Conservation (phyloP, 2,888 invertebrate genomes). For the Phengaris alcon region DNA sequence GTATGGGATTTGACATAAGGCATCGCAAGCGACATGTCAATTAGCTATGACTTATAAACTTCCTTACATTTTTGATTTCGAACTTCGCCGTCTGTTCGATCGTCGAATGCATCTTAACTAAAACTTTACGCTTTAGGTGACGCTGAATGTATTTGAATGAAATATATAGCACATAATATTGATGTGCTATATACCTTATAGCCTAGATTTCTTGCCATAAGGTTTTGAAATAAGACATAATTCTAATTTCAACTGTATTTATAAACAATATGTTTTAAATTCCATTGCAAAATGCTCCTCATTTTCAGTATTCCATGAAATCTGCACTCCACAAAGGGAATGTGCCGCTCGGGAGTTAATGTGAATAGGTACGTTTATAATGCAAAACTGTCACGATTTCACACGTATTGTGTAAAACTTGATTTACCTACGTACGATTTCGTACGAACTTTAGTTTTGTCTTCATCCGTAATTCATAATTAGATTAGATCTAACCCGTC, state of each 20-base stretch:
- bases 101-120: no score
- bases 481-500: no score
- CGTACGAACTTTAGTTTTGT: no score
- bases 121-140: no score
- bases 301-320: conserved; percentile 4
- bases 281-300: background rate
- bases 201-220: background rate
- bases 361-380: conserved; percentile 24
- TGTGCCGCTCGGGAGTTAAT: background rate
- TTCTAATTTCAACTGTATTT: background rate
- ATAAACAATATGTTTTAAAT: background rate
- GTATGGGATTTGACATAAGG: no score
- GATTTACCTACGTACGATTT: background rate
- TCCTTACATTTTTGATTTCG: no score
- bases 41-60: no score
- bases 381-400: conserved; percentile 17
- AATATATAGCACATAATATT: no score
- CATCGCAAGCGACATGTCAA: no score
- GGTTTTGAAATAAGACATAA: background rate
- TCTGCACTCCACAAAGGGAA: conserved; percentile 14
- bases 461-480: no score
- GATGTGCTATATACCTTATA: background rate
- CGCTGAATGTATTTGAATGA: no score
- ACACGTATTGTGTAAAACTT: background rate
- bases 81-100: no score